A percentile compares a stretch with the other conserved stretches of the same genome.
Evolutionary conservation across 2,888 invertebrate genomes (phyloP).

Genomic region (Notodromas monacha): DNA sequence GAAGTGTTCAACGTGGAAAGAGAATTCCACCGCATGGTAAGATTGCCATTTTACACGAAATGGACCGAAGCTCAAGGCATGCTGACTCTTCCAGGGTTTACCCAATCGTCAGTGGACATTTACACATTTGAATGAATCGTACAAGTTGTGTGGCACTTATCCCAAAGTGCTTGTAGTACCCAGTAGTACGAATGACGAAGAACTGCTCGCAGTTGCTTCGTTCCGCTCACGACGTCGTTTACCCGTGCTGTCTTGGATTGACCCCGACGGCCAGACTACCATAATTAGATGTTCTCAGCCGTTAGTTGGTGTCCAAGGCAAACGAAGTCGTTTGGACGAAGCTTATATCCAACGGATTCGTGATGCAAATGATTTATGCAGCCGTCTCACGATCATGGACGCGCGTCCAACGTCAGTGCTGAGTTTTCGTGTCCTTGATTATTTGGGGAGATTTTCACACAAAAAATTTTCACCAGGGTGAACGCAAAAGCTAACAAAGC

Average conservation of each 20-base stretch:
- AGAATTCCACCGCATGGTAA: too few species aligned
- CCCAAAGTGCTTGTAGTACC: conserved; percentile 83
- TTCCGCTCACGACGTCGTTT: conserved; percentile 29
- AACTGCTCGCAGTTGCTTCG: conserved; percentile 46
- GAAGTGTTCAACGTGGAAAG: conserved; percentile 76
- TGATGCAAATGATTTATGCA: conserved; percentile 89
- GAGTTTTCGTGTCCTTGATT: conserved; percentile 5
- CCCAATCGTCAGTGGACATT: conserved; percentile 85
- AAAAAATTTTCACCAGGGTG: too few species aligned
- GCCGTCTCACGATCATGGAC: conserved; percentile 90
- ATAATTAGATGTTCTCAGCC: conserved; percentile 89
- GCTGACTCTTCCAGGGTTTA: too few species aligned
- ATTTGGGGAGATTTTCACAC: too few species aligned
- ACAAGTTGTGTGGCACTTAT: conserved; percentile 81
- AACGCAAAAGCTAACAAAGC: conserved; percentile 97
- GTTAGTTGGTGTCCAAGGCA: conserved; percentile 64
- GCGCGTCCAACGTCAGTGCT: conserved; percentile 35
- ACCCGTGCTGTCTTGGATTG: conserved; percentile 74
- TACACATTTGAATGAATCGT: conserved; percentile 63
- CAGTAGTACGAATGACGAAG: conserved; percentile 54
- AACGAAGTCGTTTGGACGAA: conserved; percentile 59
- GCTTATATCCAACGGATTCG: conserved; percentile 71
- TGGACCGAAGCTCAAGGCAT: too few species aligned
- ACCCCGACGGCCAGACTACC: conserved; percentile 76
- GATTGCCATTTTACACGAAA: too few species aligned